Evolutionary conservation across 2,888 invertebrate species (phyloP).

Genomic region (Keiferia lycopersicella): DNA sequence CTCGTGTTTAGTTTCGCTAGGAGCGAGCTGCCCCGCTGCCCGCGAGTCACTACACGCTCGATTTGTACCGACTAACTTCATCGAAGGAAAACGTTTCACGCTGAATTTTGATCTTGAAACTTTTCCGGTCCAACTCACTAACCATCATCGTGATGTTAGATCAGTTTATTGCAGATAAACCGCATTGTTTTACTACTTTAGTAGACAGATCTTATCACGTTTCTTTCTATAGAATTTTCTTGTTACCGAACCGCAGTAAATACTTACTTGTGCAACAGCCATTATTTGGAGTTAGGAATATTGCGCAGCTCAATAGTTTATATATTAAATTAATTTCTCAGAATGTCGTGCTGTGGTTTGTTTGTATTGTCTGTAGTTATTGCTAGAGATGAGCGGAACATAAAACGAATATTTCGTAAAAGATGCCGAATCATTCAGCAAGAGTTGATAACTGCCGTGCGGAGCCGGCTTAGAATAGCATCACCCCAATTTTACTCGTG

Average conservation of each 20-base stretch:
- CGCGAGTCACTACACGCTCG: slow-evolving; percentile 34
- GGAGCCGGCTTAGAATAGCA: too few species aligned
- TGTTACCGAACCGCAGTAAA: slow-evolving; percentile 4
- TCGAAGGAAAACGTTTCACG: slow-evolving; percentile 24
- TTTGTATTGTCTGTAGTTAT: slow-evolving; percentile 19
- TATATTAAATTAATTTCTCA: slow-evolving; percentile 19
- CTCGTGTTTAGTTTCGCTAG: slow-evolving; percentile 58
- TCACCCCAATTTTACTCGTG: too few species aligned
- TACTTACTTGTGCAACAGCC: slow-evolving; percentile 8
- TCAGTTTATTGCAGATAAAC: background rate
- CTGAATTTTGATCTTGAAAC: slow-evolving; percentile 15
- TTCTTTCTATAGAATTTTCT: slow-evolving; percentile 11
- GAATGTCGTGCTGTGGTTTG: slow-evolving; percentile 22
- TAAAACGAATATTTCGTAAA: too few species aligned
- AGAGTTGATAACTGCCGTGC: too few species aligned
- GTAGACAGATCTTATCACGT: slow-evolving; percentile 2
- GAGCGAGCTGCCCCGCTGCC: slow-evolving; percentile 40
- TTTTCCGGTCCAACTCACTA: slow-evolving; percentile 7
- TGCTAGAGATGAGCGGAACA: too few species aligned
- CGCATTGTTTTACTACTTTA: slow-evolving; percentile 6
- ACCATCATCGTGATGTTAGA: slow-evolving; percentile 4
- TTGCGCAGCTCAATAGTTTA: slow-evolving; percentile 18
- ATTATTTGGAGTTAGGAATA: slow-evolving; percentile 15
- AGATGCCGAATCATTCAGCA: too few species aligned
- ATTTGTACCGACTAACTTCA: slow-evolving; percentile 40